Base-by-base conservation (phyloP, 2,888 invertebrate species). In the Drosophila silvestris region DNA sequence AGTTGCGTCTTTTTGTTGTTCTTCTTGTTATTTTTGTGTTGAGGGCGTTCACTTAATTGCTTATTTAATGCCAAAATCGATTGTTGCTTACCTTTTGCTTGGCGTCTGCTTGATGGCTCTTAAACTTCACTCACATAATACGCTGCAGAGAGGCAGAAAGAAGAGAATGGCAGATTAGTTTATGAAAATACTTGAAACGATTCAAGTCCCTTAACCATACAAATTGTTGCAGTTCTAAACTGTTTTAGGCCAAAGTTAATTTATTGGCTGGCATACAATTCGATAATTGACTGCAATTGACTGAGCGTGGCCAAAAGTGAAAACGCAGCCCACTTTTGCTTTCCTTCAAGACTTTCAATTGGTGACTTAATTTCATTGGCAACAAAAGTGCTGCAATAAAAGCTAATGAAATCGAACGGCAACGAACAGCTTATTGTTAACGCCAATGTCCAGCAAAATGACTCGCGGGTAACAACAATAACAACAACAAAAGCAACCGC, bases 371-470 rank as follows among this genome's bases (percentile, higher is more conserved):
- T 90, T 91, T 89, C 89, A 67, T 83, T 66, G 75, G 69, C 75
- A 77, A 82, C 74, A 82, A 79, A 84, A 80, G 74, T 83, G 85
- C 81, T 85, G 85, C 85, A 84, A 84, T 85, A 84, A 80, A 85
- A 85, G 74, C 88, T 91, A 91, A 88, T 89, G 88, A 88, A 89
- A 91, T 89, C 91, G 88, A 91, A 83, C 85, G 67, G 62, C 75
- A 70, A 69, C 71, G 66, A 77, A 75, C 47, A 56, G 59, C 62
- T 77, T 72, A 74, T 87, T 89, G 83, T 85, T 83, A 79, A 59
- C 64, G 63, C 39, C 56, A 70, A 52, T 51, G 74, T 81, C 82
- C 78, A 75, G 64, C 66, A 41, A 70, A 77, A 74, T 75, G 54
- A 51, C 72, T 68, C 1, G 59, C 62, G 62, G 59, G 52, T 44